A percentile compares a stretch with the other conserved stretches of the same genome.
Conservation (phyloP, 2,888 invertebrate genomes). For the Rambutsinella grinnellia region DNA sequence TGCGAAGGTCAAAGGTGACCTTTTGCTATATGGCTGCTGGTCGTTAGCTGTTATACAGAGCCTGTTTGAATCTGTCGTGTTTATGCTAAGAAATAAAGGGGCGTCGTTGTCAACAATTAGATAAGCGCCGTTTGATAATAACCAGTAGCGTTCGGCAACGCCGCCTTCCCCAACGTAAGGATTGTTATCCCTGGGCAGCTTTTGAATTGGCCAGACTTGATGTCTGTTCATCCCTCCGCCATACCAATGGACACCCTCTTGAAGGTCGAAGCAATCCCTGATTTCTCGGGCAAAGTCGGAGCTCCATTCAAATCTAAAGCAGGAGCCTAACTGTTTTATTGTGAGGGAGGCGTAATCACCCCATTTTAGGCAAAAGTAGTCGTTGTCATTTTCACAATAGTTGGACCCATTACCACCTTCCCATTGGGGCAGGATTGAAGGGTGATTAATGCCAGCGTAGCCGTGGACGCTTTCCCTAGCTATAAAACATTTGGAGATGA, state of each 20-base stretch:
- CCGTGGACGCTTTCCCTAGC: too few relatives aligned
- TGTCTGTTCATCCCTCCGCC: conserved; percentile 56
- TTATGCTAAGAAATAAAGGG: conserved; percentile 58
- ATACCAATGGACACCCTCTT: conserved; percentile 53
- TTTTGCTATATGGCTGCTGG: conserved; percentile 34
- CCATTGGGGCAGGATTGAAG: too few relatives aligned
- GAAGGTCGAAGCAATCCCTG: conserved; percentile 60
- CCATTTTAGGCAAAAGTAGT: conserved; percentile 32
- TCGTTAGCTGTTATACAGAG: conserved; percentile 50
- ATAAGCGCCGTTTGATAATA: conserved; percentile 57
- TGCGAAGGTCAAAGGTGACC: conserved; percentile 22
- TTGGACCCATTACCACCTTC: too few relatives aligned
- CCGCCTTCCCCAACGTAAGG: conserved; percentile 49
- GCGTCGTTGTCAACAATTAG: conserved; percentile 56
- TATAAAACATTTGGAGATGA: too few relatives aligned
- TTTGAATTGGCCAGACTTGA: conserved; percentile 60
- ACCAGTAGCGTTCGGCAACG: conserved; percentile 63
- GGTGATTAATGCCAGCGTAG: too few relatives aligned
- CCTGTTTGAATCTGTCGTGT: conserved; percentile 32
- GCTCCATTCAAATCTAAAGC: conserved; percentile 58
- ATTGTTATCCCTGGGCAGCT: conserved; percentile 27
- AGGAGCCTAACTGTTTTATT: conserved; percentile 17
- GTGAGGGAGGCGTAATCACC: conserved; percentile 32
- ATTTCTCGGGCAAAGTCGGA: conserved; percentile 49
- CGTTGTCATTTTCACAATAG: too few relatives aligned